phyloP scores from a whole-genome alignment of 2,888 invertebrate species.

The Cactoblastis cactorum region DNA sequence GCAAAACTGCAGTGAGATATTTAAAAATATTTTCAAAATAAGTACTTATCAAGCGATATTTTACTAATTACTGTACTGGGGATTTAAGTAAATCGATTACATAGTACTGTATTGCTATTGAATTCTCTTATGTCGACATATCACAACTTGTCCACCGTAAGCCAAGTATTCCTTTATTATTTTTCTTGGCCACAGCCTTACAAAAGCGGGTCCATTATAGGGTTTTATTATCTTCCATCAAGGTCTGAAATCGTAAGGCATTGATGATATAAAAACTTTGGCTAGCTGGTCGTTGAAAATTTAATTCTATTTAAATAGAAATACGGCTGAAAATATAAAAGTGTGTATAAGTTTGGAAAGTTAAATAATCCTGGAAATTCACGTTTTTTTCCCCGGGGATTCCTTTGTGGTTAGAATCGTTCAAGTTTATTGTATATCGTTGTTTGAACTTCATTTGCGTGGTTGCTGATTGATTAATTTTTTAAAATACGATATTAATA shows the following conservation, averaged over 20 bases:
- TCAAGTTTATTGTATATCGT: constrained; percentile 34
- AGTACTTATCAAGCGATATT: too few relatives aligned
- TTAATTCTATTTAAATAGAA: constrained; percentile 35
- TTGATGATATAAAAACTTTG: constrained; percentile 28
- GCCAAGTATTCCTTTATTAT: constrained; percentile 40
- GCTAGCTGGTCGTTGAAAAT: constrained; percentile 34
- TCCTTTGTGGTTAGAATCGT: constrained; percentile 56
- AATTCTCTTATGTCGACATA: too few relatives aligned
- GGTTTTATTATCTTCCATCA: constrained; percentile 70
- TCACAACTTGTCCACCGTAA: constrained; percentile 38
- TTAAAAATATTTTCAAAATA: too few relatives aligned
- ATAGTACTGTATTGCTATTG: too few relatives aligned
- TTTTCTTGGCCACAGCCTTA: constrained; percentile 54
- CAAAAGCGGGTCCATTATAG: constrained; percentile 66
- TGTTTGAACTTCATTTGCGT: constrained; percentile 39
- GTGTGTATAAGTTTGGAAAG: constrained; percentile 33
- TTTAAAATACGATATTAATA: constrained; percentile 14
- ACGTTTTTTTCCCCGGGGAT: constrained; percentile 56
- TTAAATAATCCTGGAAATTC: constrained; percentile 54
- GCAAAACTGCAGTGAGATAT: too few relatives aligned
- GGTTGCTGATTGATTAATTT: constrained; percentile 35
- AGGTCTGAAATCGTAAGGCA: constrained; percentile 59
- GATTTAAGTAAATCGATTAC: too few relatives aligned
- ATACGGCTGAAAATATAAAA: constrained; percentile 51
- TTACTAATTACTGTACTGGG: too few relatives aligned